These are phyloP conservation scores for Falcunculus frontatus DNA, from an alignment of 2,113 vertebrate genomes.

Conservation along the genomic window DNA sequence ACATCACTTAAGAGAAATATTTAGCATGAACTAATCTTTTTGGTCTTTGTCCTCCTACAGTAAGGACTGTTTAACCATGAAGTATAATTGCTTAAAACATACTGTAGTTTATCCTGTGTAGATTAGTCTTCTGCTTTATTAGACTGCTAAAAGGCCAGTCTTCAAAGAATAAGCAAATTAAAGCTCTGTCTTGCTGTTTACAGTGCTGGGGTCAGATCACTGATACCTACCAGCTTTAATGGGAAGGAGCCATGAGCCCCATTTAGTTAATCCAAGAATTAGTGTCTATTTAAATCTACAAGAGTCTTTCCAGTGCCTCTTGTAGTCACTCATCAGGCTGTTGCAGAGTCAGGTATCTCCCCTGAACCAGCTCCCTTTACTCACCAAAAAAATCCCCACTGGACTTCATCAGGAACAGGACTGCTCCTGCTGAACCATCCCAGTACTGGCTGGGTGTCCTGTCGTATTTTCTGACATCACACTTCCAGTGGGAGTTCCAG, in stretches of 20 bases:
- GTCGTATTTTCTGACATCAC: neutral
- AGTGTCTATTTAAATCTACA: neutral
- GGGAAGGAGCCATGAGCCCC: neutral
- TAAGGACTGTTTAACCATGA: conserved; percentile 27
- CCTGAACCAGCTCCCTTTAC: neutral
- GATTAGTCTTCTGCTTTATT: conserved; percentile 32
- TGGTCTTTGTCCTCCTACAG: neutral
- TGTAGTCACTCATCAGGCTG: neutral
- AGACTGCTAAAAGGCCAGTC: neutral
- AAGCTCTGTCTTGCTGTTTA: conserved; percentile 24
- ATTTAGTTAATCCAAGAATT: neutral
- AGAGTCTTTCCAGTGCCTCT: neutral
- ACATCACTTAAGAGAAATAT: conserved; percentile 32
- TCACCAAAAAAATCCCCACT: neutral
- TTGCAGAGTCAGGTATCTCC: neutral
- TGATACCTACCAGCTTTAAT: neutral
- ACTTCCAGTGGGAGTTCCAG: neutral
- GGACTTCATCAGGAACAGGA: neutral
- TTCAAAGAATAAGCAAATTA: conserved; percentile 53
- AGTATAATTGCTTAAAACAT: conserved; percentile 37
- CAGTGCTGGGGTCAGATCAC: neutral
- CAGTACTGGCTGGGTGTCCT: neutral
- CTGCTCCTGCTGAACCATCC: neutral
- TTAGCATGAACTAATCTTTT: conserved; percentile 44
- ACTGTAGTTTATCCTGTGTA: neutral